phyloP scores from a whole-genome alignment of 2,113 vertebrate species.

The Lethenteron camtschaticum region DNA sequence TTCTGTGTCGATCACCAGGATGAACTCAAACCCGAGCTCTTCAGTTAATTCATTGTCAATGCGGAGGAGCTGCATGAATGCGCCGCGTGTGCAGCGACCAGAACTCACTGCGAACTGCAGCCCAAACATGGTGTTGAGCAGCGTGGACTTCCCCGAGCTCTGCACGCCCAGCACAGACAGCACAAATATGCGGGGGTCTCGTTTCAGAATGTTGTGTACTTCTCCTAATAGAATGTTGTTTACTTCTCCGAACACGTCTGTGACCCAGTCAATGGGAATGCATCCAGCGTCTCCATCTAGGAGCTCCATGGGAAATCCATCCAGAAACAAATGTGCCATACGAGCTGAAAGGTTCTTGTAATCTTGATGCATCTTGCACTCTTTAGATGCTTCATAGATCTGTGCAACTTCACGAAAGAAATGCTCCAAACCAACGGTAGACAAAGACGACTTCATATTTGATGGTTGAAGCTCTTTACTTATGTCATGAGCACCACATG shows the following conservation, averaged over 20 bases:
- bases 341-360: conserved; percentile 11
- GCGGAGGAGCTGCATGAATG: background rate
- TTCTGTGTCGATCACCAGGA: background rate
- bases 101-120: conserved; percentile 13
- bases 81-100: background rate
- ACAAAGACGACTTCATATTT: too few relatives aligned
- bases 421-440: conserved; percentile 32
- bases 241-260: conserved; percentile 15
- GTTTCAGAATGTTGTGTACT: too few relatives aligned
- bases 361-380: background rate
- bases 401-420: conserved; percentile 42
- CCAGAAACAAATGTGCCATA: conserved; percentile 24
- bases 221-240: too few relatives aligned
- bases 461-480: too few relatives aligned
- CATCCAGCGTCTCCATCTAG: conserved; percentile 33
- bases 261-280: conserved; percentile 35
- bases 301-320: conserved; percentile 38
- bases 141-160: conserved; percentile 37
- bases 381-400: conserved; percentile 26
- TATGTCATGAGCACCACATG: too few relatives aligned
- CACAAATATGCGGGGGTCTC: conserved; percentile 19
- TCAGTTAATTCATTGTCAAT: background rate
- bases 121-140: conserved; percentile 43
- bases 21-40: background rate
- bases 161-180: conserved; percentile 34